Evolutionary conservation across 2,797 vertebrate genomes (phyloP).

Genomic region (Ara ararauna): DNA sequence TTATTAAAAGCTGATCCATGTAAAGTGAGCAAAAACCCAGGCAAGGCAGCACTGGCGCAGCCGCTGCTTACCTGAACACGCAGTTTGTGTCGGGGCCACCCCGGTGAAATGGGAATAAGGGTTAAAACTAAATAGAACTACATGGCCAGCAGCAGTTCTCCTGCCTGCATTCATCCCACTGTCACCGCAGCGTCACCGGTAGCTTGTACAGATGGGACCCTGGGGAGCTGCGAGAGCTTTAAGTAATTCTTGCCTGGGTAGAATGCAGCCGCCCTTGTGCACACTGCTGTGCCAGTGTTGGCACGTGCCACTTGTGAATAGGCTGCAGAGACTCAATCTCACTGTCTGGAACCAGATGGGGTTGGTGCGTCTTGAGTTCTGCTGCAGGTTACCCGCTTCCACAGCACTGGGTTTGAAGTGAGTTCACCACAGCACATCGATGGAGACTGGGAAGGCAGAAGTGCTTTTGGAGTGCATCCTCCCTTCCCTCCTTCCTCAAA

Average conservation of each 20-base stretch:
- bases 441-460: not conserved
- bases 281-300: too few species aligned
- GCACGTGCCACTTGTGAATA: rapidly evolving
- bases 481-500: not conserved
- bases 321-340: not conserved
- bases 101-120: not conserved
- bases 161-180: not conserved
- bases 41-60: not conserved
- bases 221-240: not conserved
- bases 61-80: not conserved
- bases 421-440: rapidly evolving
- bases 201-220: not conserved
- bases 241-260: not conserved
- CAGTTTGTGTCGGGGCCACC: not conserved
- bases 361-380: rapidly evolving
- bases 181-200: not conserved
- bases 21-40: not conserved
- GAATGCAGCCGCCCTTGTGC: not conserved
- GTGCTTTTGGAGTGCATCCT: not conserved
- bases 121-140: not conserved
- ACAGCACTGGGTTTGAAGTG: rapidly evolving
- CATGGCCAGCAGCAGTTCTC: not conserved
- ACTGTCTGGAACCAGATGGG: not conserved
- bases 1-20: not conserved
- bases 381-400: not conserved